Base-by-base conservation (phyloP, 2,888 invertebrate genomes). In the Pyrrhia umbra region DNA sequence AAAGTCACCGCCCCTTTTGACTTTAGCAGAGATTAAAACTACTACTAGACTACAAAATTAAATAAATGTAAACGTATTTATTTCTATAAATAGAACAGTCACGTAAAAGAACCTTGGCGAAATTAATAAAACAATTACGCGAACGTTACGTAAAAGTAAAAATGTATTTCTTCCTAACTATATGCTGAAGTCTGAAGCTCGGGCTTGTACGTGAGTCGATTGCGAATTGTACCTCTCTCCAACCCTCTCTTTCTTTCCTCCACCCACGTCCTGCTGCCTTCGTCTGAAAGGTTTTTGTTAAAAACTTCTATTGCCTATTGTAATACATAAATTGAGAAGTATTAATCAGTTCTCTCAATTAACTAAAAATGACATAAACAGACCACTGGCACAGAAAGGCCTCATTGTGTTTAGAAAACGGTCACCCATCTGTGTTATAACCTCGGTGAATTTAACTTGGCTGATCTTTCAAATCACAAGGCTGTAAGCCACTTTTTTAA, bases 141-240 rank as follows among this genome's bases (percentile, higher is more conserved):
- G 50, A 65, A 52, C 58, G 59, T 78, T 71, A 72, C 64, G 57
- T 71, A 75, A 78, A 57, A 71, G 60, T 49, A 59, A 56, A 69
- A 68, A 64, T 67, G 65, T 78, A 81, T 80, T 77, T 72, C 46
- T 15, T 60, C 42, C 42, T 68, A 80, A 80, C 81, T 79, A 78
- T 72, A 75, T 50, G 68, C 62, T 67, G 77, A 75, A 76, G 79
- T 77, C 77, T 82, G 63, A 58, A 79, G 79, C 64, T 75, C 55
- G 71, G 65, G 66, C 16, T 40, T 45, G 64, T 82, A 88, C 88
- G 88, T 88, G 88, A 83, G 79, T 52, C 37, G 83, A 77, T 71
- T 86, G 51, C 47, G 47, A 79, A 87, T 75, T 47, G 45, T 37
- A 42, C 43, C 68, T 62, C 64, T 51, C 46, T 4, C 18, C 6